These are phyloP conservation scores for Drosophila pullipes DNA, from an alignment of 2,888 invertebrate genomes.

Conservation along the genomic window DNA sequence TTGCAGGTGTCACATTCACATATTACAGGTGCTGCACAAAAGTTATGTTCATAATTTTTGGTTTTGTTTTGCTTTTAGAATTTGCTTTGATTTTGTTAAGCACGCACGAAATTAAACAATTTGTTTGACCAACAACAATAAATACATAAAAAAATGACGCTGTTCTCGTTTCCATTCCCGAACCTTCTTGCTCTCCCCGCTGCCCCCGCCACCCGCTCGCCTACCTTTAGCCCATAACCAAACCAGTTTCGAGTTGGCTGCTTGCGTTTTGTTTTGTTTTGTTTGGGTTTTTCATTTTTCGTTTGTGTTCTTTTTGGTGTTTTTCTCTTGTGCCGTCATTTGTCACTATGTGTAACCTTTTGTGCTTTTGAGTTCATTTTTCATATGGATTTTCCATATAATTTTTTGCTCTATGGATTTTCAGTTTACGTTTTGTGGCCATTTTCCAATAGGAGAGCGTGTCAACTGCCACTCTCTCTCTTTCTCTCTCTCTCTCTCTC, in stretches of 20 bases:
- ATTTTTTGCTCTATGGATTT: constrained; percentile 50
- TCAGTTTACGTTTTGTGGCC: constrained; percentile 51
- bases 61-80: constrained; percentile 53
- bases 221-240: constrained; percentile 42
- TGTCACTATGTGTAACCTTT: constrained; percentile 47
- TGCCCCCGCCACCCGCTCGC: constrained; percentile 8
- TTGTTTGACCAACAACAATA: constrained; percentile 31
- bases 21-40: constrained; percentile 52
- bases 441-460: constrained; percentile 46
- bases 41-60: constrained; percentile 15
- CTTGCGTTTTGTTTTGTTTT: constrained; percentile 51
- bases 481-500: neutral
- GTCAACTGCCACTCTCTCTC: constrained; percentile 6
- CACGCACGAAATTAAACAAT: constrained; percentile 65
- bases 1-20: constrained; percentile 1
- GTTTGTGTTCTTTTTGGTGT: constrained; percentile 25
- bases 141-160: constrained; percentile 39
- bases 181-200: constrained; percentile 10
- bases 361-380: constrained; percentile 57
- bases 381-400: constrained; percentile 72
- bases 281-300: constrained; percentile 52
- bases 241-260: constrained; percentile 69
- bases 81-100: constrained; percentile 61
- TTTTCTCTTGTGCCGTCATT: constrained; percentile 47
- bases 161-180: constrained; percentile 34